phyloP scores from a whole-genome alignment of 2,888 invertebrate genomes.

The Boloria euphrosyne region DNA sequence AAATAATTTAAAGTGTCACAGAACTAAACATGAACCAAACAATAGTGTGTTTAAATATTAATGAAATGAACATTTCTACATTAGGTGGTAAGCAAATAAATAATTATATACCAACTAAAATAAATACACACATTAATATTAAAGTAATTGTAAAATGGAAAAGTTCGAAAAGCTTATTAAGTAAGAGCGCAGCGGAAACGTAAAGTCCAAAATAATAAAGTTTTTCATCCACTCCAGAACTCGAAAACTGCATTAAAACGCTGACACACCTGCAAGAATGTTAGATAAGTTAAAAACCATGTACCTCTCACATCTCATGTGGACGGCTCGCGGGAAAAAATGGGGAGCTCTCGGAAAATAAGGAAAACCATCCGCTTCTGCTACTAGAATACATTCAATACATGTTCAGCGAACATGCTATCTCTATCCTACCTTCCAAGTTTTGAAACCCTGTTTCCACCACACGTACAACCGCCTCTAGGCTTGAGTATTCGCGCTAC shows the following conservation, averaged over 20 bases:
- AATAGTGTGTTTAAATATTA: too few relatives aligned
- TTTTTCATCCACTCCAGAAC: constrained; percentile 35
- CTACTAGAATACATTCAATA: constrained; percentile 56
- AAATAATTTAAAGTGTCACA: too few relatives aligned
- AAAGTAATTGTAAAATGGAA: too few relatives aligned
- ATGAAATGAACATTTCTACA: too few relatives aligned
- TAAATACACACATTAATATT: too few relatives aligned
- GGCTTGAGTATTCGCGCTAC: constrained; percentile 47
- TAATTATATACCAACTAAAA: too few relatives aligned
- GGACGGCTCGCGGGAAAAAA: constrained; percentile 56
- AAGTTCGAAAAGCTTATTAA: not conserved
- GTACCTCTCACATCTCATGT: constrained; percentile 63
- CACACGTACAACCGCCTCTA: constrained; percentile 40
- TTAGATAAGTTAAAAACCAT: constrained; percentile 75
- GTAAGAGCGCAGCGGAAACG: not conserved
- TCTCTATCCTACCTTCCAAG: constrained; percentile 52
- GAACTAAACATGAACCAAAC: too few relatives aligned
- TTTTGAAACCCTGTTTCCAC: constrained; percentile 48
- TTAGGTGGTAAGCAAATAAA: too few relatives aligned
- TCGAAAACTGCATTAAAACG: constrained; percentile 61
- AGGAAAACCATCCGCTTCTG: constrained; percentile 60
- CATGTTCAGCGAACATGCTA: constrained; percentile 48
- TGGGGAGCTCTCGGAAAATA: constrained; percentile 55
- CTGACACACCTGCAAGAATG: constrained; percentile 58
- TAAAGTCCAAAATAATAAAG: constrained; percentile 14